These are phyloP conservation scores for Tupaia chinensis DNA, from an alignment of 2,113 vertebrate species.

Conservation along the genomic window DNA sequence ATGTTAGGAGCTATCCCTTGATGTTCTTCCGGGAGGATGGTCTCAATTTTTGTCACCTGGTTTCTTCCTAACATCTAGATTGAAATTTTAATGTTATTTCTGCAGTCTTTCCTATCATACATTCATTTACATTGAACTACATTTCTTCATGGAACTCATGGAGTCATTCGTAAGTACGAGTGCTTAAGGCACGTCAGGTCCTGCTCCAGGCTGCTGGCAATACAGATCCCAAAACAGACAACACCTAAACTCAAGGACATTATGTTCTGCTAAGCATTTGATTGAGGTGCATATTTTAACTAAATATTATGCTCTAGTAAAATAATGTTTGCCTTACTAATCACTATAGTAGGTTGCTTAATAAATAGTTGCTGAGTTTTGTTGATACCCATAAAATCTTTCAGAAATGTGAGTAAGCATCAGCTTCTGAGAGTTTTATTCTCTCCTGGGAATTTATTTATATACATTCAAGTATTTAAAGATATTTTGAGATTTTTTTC, in stretches of 20 bases:
- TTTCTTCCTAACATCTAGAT: not conserved
- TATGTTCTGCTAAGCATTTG: not conserved
- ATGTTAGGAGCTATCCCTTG: not conserved
- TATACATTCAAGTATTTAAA: not conserved
- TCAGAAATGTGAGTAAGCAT: not conserved
- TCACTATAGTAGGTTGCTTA: not conserved
- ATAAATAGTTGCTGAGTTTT: not conserved
- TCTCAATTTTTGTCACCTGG: not conserved
- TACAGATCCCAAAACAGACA: not conserved
- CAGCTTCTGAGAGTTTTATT: not conserved
- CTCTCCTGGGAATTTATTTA: not conserved
- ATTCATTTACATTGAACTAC: not conserved
- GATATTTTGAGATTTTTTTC: not conserved
- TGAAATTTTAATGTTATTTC: not conserved
- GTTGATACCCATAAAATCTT: not conserved
- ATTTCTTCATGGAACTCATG: not conserved
- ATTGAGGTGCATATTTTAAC: not conserved
- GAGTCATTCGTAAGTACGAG: not conserved
- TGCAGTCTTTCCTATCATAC: not conserved
- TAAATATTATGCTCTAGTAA: not conserved
- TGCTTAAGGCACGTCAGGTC: rapidly evolving
- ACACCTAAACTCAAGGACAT: not conserved
- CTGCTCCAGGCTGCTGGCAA: not conserved
- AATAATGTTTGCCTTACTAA: not conserved
- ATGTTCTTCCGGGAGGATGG: not conserved